These are phyloP conservation scores for Egretta garzetta DNA, from an alignment of 2,113 vertebrate genomes.

Conservation along the genomic window DNA sequence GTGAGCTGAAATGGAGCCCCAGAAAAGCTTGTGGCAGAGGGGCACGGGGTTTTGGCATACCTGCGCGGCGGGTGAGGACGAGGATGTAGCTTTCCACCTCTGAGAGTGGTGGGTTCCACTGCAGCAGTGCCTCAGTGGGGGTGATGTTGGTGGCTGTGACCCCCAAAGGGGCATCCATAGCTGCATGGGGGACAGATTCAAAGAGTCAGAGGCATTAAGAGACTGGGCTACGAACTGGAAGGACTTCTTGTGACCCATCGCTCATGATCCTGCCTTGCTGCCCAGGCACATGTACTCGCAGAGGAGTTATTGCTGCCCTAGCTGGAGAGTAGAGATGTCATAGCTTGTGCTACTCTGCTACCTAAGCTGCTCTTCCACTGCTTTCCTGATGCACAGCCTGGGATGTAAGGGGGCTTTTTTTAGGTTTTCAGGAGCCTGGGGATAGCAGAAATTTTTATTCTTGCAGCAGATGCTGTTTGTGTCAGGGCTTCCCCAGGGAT, in stretches of 20 bases:
- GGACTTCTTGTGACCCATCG: accelerated
- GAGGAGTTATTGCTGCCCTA: background rate
- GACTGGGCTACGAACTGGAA: background rate
- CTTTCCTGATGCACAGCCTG: background rate
- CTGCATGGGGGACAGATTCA: conserved; percentile 66
- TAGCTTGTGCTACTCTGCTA: background rate
- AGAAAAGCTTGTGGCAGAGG: background rate
- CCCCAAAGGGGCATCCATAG: conserved; percentile 90
- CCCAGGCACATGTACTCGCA: background rate
- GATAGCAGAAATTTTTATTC: background rate
- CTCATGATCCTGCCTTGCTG: background rate
- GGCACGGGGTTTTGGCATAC: conserved; percentile 49
- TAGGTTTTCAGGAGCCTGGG: background rate
- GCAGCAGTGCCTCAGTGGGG: conserved; percentile 87
- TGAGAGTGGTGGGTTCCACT: conserved; percentile 85
- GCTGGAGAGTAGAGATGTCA: background rate
- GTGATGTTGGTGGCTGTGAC: conserved; percentile 89
- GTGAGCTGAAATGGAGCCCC: background rate
- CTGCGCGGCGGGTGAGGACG: conserved; percentile 82
- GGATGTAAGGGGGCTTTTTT: background rate
- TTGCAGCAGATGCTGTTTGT: background rate
- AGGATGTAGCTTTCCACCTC: conserved; percentile 91
- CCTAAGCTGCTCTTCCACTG: background rate
- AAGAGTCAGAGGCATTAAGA: background rate
- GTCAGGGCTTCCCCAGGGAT: background rate